Percentiles rank a stretch among this genome's conserved stretches.
phyloP scores from a whole-genome alignment of 2,888 invertebrate genomes.

The Empis stercorea region DNA sequence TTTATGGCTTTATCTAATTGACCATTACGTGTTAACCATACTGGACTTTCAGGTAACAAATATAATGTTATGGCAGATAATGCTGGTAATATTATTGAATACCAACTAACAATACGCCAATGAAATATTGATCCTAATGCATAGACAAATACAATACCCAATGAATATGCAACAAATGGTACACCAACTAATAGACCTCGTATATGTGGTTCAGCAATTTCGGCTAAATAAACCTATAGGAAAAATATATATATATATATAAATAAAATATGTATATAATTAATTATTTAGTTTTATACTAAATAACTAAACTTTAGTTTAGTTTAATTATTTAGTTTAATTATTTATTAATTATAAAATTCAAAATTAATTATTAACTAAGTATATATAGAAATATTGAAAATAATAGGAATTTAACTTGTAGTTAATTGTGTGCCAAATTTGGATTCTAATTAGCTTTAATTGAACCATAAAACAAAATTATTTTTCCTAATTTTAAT shows the following conservation, averaged over 20 bases:
- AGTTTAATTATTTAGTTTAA: too few species aligned
- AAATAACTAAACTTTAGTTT: too few species aligned
- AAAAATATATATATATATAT: constrained; percentile 6
- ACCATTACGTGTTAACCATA: constrained; percentile 54
- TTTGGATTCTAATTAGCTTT: too few species aligned
- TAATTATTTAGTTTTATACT: too few species aligned
- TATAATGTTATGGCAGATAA: constrained; percentile 47
- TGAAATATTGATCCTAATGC: constrained; percentile 52
- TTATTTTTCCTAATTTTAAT: too few species aligned
- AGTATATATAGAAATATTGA: too few species aligned
- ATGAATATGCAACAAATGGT: constrained; percentile 59
- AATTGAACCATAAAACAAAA: too few species aligned
- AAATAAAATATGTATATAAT: neutral
- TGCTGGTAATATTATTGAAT: constrained; percentile 46
- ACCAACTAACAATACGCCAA: constrained; percentile 58
- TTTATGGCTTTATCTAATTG: constrained; percentile 40
- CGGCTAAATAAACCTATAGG: constrained; percentile 58
- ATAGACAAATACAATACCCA: constrained; percentile 62
- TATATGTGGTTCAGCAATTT: constrained; percentile 59
- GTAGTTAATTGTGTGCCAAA: too few species aligned
- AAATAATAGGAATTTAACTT: too few species aligned
- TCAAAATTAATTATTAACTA: too few species aligned
- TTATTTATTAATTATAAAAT: too few species aligned
- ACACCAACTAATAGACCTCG: constrained; percentile 57
- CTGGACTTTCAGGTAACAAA: constrained; percentile 59